Conservation (phyloP, 1,140 invertebrate genomes). For the Thaumetopoea pityocampa region DNA sequence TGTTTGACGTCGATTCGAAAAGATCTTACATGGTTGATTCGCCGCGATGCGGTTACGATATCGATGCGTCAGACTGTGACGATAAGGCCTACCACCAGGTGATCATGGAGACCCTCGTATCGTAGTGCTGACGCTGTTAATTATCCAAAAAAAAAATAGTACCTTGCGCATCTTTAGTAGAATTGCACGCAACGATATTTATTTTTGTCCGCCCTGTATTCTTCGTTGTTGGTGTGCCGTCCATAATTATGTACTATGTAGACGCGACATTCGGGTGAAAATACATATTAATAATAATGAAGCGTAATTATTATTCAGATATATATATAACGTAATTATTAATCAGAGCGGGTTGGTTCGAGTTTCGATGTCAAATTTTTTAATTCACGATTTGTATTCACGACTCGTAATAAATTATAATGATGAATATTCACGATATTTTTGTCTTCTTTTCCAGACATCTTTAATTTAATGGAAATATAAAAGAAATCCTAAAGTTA, state of each 20-base stretch:
- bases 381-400: too few relatives aligned
- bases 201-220: conserved; percentile 59
- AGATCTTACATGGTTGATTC: conserved; percentile 62
- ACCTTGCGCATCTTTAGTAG: conserved; percentile 65
- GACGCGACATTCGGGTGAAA: conserved; percentile 39
- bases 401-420: too few relatives aligned
- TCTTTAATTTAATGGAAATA: too few relatives aligned
- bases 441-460: too few relatives aligned
- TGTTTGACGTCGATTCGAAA: conserved; percentile 72
- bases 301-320: too few relatives aligned
- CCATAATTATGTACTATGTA: conserved; percentile 27
- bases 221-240: conserved; percentile 47
- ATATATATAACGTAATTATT: too few relatives aligned
- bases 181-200: conserved; percentile 68
- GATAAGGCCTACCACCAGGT: conserved; percentile 71
- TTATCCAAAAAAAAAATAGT: conserved; percentile 44
- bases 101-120: too few relatives aligned
- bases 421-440: too few relatives aligned
- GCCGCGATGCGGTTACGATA: conserved; percentile 67
- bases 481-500: too few relatives aligned
- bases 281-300: too few relatives aligned
- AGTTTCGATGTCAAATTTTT: too few relatives aligned
- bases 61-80: conserved; percentile 69
- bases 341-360: too few relatives aligned
- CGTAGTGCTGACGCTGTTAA: conserved; percentile 55